Base-by-base conservation (phyloP, 2,113 vertebrate genomes). In the Onychorhynchus coronatus region DNA sequence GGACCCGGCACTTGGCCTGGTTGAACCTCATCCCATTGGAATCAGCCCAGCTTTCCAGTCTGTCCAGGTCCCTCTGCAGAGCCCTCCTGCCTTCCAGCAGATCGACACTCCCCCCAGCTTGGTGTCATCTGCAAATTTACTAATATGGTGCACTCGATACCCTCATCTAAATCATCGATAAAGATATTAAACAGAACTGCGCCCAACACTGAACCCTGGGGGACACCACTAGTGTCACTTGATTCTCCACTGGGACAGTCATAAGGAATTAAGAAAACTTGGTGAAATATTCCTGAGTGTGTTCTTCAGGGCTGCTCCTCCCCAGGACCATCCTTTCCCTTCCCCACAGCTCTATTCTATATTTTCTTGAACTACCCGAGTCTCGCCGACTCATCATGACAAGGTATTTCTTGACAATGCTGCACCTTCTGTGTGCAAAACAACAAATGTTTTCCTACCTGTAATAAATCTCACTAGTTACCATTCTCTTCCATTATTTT, bases 401-500 rank as follows among this genome's bases (percentile, higher is more conserved):
- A 41, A 91, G 55, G 20, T 21, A 33, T 24, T 73, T 94, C 74
- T 52, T 83, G 66, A 72, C 58, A 89, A 41, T 2, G 3, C 23
- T 65, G 19, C 19, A 75, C 24, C 30, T 89, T 71, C 56, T 63
- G 21, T 31, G 17, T 56, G 74, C 70, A 91, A 72, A 89, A 59
- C 28, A 74, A 47, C 35, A 52, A 53, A 75, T 61, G 24, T 47
- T 88, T 90, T 79, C 49, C 49, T 62, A 75, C 30, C 11, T 65
- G 49, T 68, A 79, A 53, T 72, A 88, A 85, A 68, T 76, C 62
- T 85, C 66, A 56, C 44, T 72, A 31, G 49, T 82, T 91, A 85
- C 47, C 75, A 39, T 59, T 91, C 23, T 94, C 93, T 91, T 88
- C 81, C 74, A 39, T 47, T 76, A 65, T 72, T 95, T 89, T 82